Evolutionary conservation across 2,888 invertebrate species (phyloP).

Genomic region (Tipula helvola): DNA sequence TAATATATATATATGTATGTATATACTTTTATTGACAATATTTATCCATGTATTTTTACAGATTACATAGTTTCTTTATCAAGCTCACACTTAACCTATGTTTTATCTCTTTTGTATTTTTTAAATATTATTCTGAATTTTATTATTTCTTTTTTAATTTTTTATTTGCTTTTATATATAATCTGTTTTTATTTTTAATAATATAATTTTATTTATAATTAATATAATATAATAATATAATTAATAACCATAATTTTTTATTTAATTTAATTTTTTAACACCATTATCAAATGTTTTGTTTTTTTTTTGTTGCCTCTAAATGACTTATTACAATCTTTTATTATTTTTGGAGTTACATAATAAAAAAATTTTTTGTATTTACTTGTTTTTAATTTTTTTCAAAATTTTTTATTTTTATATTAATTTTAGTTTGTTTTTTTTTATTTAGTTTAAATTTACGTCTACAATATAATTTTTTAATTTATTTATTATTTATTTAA

Average conservation of each 20-base stretch:
- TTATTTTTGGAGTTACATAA: background rate
- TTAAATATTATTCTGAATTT: background rate
- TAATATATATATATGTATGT: background rate
- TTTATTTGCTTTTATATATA: background rate
- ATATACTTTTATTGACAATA: conserved; percentile 11
- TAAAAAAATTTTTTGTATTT: background rate
- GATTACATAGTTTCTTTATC: conserved; percentile 9
- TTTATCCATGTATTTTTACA: conserved; percentile 11
- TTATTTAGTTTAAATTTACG: background rate
- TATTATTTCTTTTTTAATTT: background rate
- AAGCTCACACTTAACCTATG: conserved; percentile 12
- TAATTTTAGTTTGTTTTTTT: background rate
- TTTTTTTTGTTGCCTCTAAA: background rate
- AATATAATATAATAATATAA: background rate
- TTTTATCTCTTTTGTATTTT: background rate
- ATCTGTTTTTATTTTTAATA: background rate
- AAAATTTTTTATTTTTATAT: conserved; percentile 4
- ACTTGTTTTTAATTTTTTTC: background rate
- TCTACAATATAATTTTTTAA: background rate
- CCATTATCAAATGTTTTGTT: background rate
- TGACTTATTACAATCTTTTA: background rate
- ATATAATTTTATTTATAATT: conserved; percentile 7
- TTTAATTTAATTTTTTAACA: background rate
- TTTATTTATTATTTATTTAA: conserved; percentile 6
- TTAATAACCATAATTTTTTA: background rate